These are phyloP conservation scores for Epicauta chinensis DNA, from an alignment of 1,140 invertebrate genomes.

Conservation along the genomic window DNA sequence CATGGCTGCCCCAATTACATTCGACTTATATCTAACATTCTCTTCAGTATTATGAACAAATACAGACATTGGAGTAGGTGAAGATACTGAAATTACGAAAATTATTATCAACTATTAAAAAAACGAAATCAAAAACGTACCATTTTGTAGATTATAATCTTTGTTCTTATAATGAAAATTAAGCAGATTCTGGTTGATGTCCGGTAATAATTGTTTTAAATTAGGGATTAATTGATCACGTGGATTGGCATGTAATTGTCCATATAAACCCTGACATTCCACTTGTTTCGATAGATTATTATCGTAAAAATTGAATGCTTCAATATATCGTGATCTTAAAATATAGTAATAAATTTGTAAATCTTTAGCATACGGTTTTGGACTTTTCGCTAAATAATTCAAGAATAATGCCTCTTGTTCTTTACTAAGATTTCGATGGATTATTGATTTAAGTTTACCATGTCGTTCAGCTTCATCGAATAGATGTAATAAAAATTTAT, in stretches of 20 bases:
- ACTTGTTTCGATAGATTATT: constrained; percentile 2
- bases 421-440: constrained; percentile 24
- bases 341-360: constrained; percentile 36
- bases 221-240: constrained; percentile 27
- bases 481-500: constrained; percentile 26
- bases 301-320: constrained; percentile 32
- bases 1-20: constrained; percentile 31
- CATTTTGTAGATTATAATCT: constrained; percentile 24
- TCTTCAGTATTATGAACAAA: constrained; percentile 33
- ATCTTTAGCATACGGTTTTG: constrained; percentile 23
- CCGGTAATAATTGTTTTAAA: constrained; percentile 28
- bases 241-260: constrained; percentile 20
- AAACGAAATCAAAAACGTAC: constrained; percentile 11
- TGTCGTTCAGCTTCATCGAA: constrained; percentile 22
- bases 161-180: constrained; percentile 29
- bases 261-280: constrained; percentile 26
- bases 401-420: constrained; percentile 34
- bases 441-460: constrained; percentile 17
- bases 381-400: constrained; percentile 27
- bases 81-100: constrained; percentile 18
- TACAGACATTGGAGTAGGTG: constrained; percentile 34
- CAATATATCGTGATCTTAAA: constrained; percentile 31
- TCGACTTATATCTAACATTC: constrained; percentile 36
- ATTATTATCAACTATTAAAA: not conserved
- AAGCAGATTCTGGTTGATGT: constrained; percentile 28